These are phyloP conservation scores for Amiota minor DNA, from an alignment of 2,888 invertebrate species.

Conservation along the genomic window DNA sequence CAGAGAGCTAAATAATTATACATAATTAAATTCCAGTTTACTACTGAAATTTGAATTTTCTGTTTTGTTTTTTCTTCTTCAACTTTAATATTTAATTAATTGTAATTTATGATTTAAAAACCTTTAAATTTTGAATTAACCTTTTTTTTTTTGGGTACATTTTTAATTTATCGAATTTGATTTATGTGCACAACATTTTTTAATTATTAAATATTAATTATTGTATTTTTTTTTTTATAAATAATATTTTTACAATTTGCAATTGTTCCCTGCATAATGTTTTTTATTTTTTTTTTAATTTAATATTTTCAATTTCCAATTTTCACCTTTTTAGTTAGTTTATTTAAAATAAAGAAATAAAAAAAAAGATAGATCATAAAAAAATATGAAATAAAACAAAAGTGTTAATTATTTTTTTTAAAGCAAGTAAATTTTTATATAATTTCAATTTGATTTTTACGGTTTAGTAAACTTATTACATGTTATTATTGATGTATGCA, in stretches of 20 bases:
- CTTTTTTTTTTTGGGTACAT: conserved; percentile 38
- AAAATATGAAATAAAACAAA: conserved; percentile 27
- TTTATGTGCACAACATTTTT: conserved; percentile 26
- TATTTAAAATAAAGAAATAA: conserved; percentile 32
- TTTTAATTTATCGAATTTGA: conserved; percentile 32
- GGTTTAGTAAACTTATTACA: conserved; percentile 38
- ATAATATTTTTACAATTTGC: conserved; percentile 60
- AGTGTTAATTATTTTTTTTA: conserved; percentile 42
- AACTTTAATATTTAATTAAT: background rate
- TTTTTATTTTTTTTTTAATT: conserved; percentile 28
- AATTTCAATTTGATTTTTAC: conserved; percentile 19
- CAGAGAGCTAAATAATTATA: background rate
- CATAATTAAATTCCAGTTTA: background rate
- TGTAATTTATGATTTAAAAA: background rate
- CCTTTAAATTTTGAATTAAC: background rate
- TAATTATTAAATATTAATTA: conserved; percentile 64
- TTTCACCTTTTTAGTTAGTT: conserved; percentile 39
- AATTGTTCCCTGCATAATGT: conserved; percentile 62
- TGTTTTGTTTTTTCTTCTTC: background rate
- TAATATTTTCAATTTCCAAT: conserved; percentile 55
- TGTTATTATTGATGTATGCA: conserved; percentile 56
- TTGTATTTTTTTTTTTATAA: conserved; percentile 48
- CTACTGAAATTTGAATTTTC: background rate
- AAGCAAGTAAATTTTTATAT: conserved; percentile 39
- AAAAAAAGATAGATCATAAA: conserved; percentile 3